Evolutionary conservation across 2,113 vertebrate genomes (phyloP).

Genomic region (Engystomops pustulosus): DNA sequence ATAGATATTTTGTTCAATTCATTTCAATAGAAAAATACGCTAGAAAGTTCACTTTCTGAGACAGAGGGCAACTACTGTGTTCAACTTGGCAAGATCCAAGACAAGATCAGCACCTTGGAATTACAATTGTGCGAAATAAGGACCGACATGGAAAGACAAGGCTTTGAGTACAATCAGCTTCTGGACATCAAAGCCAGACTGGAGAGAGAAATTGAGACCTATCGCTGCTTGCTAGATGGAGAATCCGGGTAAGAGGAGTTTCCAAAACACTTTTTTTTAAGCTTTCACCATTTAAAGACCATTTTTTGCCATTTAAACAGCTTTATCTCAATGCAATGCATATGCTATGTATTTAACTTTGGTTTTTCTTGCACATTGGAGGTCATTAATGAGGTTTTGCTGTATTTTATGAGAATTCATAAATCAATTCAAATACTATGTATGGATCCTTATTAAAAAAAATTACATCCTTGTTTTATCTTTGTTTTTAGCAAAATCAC

Average conservation of each 20-base stretch:
- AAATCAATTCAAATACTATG: no score
- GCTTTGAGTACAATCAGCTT: conserved; percentile 70
- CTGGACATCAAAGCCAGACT: conserved; percentile 76
- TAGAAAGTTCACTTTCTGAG: conserved; percentile 83
- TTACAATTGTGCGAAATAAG: conserved; percentile 78
- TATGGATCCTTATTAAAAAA: no score
- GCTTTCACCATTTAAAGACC: no score
- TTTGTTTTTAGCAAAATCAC: neutral
- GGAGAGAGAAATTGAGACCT: conserved; percentile 81
- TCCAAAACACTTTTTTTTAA: no score
- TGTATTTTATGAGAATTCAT: no score
- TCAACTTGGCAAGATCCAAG: conserved; percentile 83
- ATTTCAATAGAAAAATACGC: conserved; percentile 79
- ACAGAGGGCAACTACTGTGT: conserved; percentile 82
- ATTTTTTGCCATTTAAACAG: no score
- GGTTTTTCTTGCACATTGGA: no score
- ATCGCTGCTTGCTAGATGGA: conserved; percentile 76
- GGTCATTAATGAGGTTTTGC: no score
- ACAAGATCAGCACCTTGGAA: conserved; percentile 75
- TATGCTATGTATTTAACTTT: no score
- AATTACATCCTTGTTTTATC: neutral
- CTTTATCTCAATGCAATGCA: no score
- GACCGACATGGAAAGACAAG: conserved; percentile 68
- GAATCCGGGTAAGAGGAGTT: conserved; percentile 73
- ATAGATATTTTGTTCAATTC: neutral